A percentile compares a stretch with the other conserved stretches of the same genome.
Evolutionary conservation across 2,888 invertebrate species (phyloP).

Genomic region (Phyllotreta striolata): DNA sequence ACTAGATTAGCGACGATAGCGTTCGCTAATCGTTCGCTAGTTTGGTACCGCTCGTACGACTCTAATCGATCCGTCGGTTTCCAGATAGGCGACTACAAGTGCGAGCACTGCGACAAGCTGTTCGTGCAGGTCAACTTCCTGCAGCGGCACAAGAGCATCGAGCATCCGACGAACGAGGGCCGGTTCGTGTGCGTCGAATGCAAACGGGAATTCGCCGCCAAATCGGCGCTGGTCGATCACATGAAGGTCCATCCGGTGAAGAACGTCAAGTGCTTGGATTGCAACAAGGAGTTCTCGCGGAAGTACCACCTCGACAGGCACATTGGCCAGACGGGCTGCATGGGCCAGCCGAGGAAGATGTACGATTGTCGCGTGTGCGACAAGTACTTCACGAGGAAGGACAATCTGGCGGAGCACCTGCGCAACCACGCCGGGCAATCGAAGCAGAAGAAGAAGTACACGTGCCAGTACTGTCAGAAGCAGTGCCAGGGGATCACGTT

Average conservation of each 20-base stretch:
- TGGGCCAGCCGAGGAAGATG: slow-evolving; percentile 64
- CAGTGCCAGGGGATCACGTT: slow-evolving; percentile 71
- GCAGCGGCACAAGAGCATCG: slow-evolving; percentile 71
- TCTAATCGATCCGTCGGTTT: too few species aligned
- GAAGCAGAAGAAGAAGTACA: slow-evolving; percentile 65
- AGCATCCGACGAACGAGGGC: slow-evolving; percentile 70
- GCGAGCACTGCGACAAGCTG: slow-evolving; percentile 73
- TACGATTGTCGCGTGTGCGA: slow-evolving; percentile 66
- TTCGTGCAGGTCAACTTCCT: slow-evolving; percentile 75
- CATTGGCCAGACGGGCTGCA: slow-evolving; percentile 73
- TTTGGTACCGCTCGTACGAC: too few species aligned
- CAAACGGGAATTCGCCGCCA: slow-evolving; percentile 70
- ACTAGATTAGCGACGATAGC: background rate
- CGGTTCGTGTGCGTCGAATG: slow-evolving; percentile 73
- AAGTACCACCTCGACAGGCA: slow-evolving; percentile 79
- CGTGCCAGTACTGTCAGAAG: slow-evolving; percentile 72
- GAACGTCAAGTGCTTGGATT: slow-evolving; percentile 72
- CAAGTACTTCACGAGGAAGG: slow-evolving; percentile 70
- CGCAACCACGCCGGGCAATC: slow-evolving; percentile 71
- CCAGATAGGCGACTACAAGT: slow-evolving; percentile 66
- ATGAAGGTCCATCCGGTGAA: slow-evolving; percentile 72
- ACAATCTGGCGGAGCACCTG: slow-evolving; percentile 76
- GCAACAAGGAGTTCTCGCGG: slow-evolving; percentile 76
- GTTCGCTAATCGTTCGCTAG: too few species aligned
- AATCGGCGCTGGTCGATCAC: slow-evolving; percentile 71